Evolutionary conservation across 2,113 vertebrate genomes (phyloP).

Genomic region (Microtus montanus): DNA sequence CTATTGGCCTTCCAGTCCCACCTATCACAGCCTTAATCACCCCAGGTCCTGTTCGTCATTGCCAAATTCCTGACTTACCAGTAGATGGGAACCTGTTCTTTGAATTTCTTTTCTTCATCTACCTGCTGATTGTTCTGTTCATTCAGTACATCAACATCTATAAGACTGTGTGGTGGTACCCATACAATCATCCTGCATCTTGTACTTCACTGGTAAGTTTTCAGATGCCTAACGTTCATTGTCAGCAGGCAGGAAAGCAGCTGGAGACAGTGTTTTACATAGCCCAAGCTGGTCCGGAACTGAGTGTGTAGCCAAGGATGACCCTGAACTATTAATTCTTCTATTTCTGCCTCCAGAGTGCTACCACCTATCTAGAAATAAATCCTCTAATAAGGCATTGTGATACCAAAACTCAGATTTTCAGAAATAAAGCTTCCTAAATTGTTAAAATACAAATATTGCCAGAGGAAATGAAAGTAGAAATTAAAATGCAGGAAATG

Average conservation of each 20-base stretch:
- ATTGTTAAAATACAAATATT: constrained; percentile 45
- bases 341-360: background rate
- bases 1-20: constrained; percentile 93
- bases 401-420: constrained; percentile 33
- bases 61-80: constrained; percentile 95
- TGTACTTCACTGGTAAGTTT: constrained; percentile 95
- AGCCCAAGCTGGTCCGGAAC: background rate
- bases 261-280: background rate
- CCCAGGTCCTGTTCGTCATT: constrained; percentile 98
- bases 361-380: background rate
- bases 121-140: constrained; percentile 96
- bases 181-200: constrained; percentile 96
- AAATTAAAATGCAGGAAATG: constrained; percentile 53
- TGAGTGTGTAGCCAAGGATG: background rate
- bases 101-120: constrained; percentile 97
- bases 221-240: background rate
- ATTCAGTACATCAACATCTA: constrained; percentile 99
- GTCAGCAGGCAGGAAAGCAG: constrained; percentile 29
- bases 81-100: constrained; percentile 96
- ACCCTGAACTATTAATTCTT: background rate
- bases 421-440: constrained; percentile 29
- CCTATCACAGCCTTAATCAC: constrained; percentile 96
- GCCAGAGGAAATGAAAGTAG: constrained; percentile 33
- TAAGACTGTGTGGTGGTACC: constrained; percentile 99
- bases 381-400: constrained; percentile 22